These are phyloP conservation scores for Imbricaverruca yamaguchii DNA, from an alignment of 2,888 invertebrate genomes.

Conservation along the genomic window DNA sequence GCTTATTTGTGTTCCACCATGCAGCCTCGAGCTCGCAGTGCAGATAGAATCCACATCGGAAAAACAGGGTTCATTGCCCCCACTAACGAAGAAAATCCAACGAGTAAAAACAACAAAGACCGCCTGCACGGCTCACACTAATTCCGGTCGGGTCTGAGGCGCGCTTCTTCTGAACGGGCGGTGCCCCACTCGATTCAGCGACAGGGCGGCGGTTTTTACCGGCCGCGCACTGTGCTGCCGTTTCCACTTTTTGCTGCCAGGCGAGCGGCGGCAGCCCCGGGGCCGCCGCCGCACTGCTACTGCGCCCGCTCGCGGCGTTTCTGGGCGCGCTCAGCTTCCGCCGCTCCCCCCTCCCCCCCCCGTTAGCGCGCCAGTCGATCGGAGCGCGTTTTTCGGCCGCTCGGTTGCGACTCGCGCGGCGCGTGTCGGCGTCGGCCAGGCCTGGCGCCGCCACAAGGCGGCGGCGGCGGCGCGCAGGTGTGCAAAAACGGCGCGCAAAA, in stretches of 20 bases:
- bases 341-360: neutral
- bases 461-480: neutral
- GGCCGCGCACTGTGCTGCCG: neutral
- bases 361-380: neutral
- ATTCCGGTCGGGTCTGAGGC: neutral
- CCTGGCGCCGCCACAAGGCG: neutral
- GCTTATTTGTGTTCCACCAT: too few species aligned
- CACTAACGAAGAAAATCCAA: neutral
- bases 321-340: neutral
- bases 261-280: neutral
- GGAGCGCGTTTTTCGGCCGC: neutral
- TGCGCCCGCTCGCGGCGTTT: neutral
- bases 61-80: constrained; percentile 12
- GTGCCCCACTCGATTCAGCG: neutral
- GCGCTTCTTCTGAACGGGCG: neutral
- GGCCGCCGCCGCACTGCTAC: neutral
- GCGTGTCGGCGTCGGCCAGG: neutral
- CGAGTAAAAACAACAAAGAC: constrained; percentile 1
- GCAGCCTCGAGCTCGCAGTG: neutral
- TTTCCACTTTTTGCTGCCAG: neutral
- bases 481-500: constrained; percentile 13
- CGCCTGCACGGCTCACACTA: neutral
- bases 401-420: neutral
- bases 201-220: neutral
- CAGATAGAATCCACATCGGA: neutral